Percentiles rank a stretch among this genome's conserved stretches.
Conservation (phyloP, 1,140 invertebrate genomes). For the Conopomorpha cramerella region DNA sequence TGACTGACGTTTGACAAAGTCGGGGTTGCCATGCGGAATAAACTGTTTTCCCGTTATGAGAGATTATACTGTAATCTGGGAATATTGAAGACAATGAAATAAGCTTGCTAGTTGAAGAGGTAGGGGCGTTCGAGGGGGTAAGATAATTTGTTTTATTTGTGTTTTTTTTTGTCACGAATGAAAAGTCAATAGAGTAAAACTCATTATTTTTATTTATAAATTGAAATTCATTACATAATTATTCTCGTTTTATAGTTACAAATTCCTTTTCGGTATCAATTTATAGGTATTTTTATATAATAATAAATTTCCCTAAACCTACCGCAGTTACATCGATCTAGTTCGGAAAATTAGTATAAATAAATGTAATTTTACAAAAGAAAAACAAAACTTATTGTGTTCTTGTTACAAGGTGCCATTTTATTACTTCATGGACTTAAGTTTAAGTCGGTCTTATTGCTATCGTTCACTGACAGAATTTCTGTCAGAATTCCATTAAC, state of each 20-base stretch:
- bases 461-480: too few species aligned
- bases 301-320: conserved; percentile 39
- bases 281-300: conserved; percentile 45
- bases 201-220: conserved; percentile 60
- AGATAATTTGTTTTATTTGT: conserved; percentile 15
- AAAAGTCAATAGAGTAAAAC: too few species aligned
- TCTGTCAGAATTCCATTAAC: too few species aligned
- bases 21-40: conserved; percentile 57
- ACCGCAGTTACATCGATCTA: conserved; percentile 48
- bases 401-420: too few species aligned
- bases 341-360: conserved; percentile 32
- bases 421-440: too few species aligned
- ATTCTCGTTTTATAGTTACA: conserved; percentile 48
- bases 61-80: conserved; percentile 56
- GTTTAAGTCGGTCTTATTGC: conserved; percentile 5
- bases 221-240: conserved; percentile 56
- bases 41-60: conserved; percentile 56
- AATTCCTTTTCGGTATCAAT: conserved; percentile 50
- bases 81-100: conserved; percentile 61
- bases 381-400: too few species aligned
- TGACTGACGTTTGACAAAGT: conserved; percentile 48
- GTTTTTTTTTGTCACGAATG: conserved; percentile 1
- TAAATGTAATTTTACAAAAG: too few species aligned
- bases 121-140: conserved; percentile 22
- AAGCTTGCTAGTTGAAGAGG: conserved; percentile 37